Evolutionary conservation across 1,140 invertebrate species (phyloP), one percentile per base, ranked within the genome.

Genomic region (Phymastichus coffea): DNA sequence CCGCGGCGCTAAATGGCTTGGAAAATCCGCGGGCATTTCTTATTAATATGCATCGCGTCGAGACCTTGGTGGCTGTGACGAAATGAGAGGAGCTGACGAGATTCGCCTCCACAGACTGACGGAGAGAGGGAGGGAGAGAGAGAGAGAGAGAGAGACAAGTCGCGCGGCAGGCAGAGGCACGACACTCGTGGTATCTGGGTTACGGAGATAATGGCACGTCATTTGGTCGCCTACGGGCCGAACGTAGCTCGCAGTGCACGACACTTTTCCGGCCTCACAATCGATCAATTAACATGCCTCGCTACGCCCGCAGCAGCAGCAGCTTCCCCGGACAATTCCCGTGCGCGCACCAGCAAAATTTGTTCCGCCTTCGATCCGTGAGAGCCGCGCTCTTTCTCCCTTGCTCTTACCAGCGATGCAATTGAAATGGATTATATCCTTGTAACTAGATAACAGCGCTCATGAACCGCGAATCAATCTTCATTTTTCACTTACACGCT

Each of bases 11-110:
- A 66, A 68, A 70, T 70, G 69, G 66, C 56, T 63, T 53, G 68
- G 70, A 70, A 71, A 72, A 72, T 70, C 60, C 66, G 23, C 25
- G 22, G 22, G 6, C 9, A 71, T 71, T 62, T 63, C 63, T 70
- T 68, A 69, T 73, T 73, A 72, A 71, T 70, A 70, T 61, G 56
- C 4, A 4, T 19, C 47, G 48, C 25, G 33, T 37, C 48, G 48
- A 51, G 38, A 51, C 33, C 23, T 15, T 2, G 22, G n/a, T n/a
- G n/a, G 23, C 23, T 28, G 3, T 41, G 7, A 4, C 43, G n/a
- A 2, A 20, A n/a, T n/a, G n/a, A n/a, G n/a, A n/a, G 7, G 22
- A 8, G 48, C 37, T 38, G 33, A 51, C 38, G 48, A 40, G 47
- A 60, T 60, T 53, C 40, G 57, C 40, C 47, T 63, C 41, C 12